Evolutionary conservation across 2,797 vertebrate genomes (phyloP), one percentile per base, ranked within the genome.

Genomic region (Leptatherina wallacei): DNA sequence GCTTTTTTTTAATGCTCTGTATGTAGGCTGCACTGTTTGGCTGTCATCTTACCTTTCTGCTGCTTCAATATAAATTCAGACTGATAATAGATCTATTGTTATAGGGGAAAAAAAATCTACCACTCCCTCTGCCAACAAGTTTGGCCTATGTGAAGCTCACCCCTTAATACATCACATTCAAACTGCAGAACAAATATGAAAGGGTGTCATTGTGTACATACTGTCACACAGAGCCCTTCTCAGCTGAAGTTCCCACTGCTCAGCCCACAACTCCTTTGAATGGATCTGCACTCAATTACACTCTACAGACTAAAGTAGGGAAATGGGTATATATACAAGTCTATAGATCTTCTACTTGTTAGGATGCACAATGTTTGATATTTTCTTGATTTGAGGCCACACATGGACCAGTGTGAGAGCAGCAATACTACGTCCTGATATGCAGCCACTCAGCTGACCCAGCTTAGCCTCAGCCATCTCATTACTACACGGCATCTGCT

Each of bases 161-260:
- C 83, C 66, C 78, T 77, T 73, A 85, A 88, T 79, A 85, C 71
- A 90, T 84, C 85, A 85, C 85, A 89, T 89, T 91, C 80, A 90
- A 71, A 78, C 68, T 70, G 62, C 72, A 70, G 83, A 80, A 88
- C 80, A 86, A 86, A 84, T 78, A 89, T 90, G 91, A 93, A 94
- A 87, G 90, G 80, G 60, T 80, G 81, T 85, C 92, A 85, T 93
- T 95, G 93, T 93, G 85, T 83, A 73, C 69, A 84, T 44, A 56
- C 76, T 58, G 81, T 82, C 55, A 84, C 81, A 87, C 77, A 71
- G 79, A 68, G 49, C 44, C 76, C 83, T 32, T 78, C 83, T 83
- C 80, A 76, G 56, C 75, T 57, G 64, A 36, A 54, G 70, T 59
- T 78, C 69, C 76, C 67, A 67, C 73, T 58, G 75, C 63, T 82